Conservation (phyloP, 2,888 invertebrate species). For the Eristalis arbustorum region DNA sequence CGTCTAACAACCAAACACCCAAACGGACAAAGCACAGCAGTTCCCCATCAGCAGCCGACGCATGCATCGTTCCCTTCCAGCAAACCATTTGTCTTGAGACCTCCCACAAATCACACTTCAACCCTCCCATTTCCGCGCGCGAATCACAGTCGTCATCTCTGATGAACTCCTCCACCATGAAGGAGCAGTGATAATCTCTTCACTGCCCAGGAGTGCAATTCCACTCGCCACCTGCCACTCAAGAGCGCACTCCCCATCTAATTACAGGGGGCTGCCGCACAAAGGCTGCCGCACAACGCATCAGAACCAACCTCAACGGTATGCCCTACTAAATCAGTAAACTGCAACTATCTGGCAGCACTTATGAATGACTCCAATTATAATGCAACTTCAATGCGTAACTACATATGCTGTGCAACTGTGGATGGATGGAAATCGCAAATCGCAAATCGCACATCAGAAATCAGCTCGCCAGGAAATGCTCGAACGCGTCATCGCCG, state of each 20-base stretch:
- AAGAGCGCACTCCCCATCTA: not conserved
- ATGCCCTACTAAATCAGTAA: constrained; percentile 62
- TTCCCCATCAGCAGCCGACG: not conserved
- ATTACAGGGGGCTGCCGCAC: not conserved
- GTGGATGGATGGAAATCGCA: not conserved
- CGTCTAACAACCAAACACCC: not conserved
- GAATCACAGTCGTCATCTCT: not conserved
- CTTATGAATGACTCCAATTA: constrained; percentile 67
- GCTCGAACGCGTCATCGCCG: constrained; percentile 24
- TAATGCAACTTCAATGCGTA: constrained; percentile 69
- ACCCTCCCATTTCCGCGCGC: not conserved
- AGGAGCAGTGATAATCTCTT: not conserved
- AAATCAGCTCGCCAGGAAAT: constrained; percentile 49
- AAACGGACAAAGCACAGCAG: not conserved
- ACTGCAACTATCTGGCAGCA: constrained; percentile 54
- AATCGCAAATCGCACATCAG: not conserved
- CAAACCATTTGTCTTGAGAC: not conserved
- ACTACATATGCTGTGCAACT: constrained; percentile 62
- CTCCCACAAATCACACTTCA: not conserved
- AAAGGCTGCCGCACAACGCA: not conserved
- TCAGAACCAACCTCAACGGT: constrained; percentile 16
- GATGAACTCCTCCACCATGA: not conserved
- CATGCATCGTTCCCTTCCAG: not conserved
- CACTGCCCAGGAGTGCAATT: not conserved
- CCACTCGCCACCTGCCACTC: not conserved